These are phyloP conservation scores for Australoheros facetus DNA, from an alignment of 2,797 vertebrate genomes.

Conservation along the genomic window DNA sequence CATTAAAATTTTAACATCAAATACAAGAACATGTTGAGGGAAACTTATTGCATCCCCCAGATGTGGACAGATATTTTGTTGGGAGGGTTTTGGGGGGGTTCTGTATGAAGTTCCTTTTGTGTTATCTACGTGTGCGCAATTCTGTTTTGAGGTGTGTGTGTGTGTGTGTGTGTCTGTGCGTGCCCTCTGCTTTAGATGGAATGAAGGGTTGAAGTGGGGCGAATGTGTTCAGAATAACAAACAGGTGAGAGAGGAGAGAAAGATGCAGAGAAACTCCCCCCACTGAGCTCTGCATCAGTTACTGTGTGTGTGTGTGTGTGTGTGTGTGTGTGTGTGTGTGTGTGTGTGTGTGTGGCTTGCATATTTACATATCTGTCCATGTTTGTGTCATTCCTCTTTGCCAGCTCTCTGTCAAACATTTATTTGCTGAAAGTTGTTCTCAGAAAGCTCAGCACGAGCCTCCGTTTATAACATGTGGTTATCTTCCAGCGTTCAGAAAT, in stretches of 20 bases:
- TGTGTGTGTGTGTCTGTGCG: background rate
- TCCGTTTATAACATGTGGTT: background rate
- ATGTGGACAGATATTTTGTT: background rate
- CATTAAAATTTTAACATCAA: background rate
- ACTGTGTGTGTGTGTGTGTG: background rate
- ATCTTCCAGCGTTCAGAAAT: background rate
- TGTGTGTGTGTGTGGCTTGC: background rate
- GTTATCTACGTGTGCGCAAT: background rate
- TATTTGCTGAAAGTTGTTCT: background rate
- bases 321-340: background rate
- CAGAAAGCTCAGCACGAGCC: background rate
- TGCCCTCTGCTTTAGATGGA: background rate
- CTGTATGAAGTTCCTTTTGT: too few relatives aligned
- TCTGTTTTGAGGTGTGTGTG: rapidly evolving
- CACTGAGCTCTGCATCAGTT: conserved; percentile 15
- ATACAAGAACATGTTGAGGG: background rate
- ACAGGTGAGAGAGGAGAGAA: conserved; percentile 24
- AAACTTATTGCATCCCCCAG: background rate
- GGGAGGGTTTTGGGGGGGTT: too few relatives aligned
- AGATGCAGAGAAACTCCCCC: conserved; percentile 25
- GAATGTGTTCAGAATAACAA: conserved; percentile 59
- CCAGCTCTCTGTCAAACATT: background rate
- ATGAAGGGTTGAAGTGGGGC: conserved; percentile 43
- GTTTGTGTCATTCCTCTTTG: background rate
- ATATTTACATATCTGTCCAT: background rate